phyloP scores from a whole-genome alignment of 2,797 vertebrate species.

The Vireo griseus region DNA sequence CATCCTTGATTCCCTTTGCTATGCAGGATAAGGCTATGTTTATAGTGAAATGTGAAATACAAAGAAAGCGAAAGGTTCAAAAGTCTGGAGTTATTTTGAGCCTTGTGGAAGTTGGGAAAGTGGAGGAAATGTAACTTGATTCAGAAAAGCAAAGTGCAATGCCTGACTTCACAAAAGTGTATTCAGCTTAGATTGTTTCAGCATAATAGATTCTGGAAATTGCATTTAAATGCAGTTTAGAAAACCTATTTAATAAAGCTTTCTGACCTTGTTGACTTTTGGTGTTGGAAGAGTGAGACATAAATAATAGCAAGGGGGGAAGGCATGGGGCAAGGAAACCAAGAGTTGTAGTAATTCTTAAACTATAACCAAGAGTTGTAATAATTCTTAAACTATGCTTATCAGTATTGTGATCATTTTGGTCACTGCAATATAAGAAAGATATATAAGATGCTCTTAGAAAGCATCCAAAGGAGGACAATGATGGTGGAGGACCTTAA shows the following conservation, averaged over 20 bases:
- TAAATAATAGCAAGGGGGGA: rapidly evolving
- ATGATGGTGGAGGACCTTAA: background rate
- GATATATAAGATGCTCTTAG: background rate
- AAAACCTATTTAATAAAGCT: background rate
- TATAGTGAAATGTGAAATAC: background rate
- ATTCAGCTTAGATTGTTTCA: background rate
- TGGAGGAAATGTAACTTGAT: background rate
- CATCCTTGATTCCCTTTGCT: background rate
- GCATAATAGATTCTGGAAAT: background rate
- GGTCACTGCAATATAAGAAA: background rate
- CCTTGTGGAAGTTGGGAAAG: background rate
- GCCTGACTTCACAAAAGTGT: background rate
- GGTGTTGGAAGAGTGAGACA: background rate
- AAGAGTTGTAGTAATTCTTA: background rate
- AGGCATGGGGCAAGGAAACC: background rate
- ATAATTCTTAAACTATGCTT: background rate
- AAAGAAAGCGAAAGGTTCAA: background rate
- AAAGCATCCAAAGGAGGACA: background rate
- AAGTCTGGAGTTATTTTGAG: background rate
- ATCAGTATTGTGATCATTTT: background rate
- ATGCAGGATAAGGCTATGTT: background rate
- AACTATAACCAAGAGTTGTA: background rate
- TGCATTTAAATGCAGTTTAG: background rate
- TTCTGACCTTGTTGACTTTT: background rate
- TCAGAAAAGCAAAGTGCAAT: background rate